These are phyloP conservation scores for Lucinisca nassula DNA, from an alignment of 2,888 invertebrate genomes.

Conservation along the genomic window DNA sequence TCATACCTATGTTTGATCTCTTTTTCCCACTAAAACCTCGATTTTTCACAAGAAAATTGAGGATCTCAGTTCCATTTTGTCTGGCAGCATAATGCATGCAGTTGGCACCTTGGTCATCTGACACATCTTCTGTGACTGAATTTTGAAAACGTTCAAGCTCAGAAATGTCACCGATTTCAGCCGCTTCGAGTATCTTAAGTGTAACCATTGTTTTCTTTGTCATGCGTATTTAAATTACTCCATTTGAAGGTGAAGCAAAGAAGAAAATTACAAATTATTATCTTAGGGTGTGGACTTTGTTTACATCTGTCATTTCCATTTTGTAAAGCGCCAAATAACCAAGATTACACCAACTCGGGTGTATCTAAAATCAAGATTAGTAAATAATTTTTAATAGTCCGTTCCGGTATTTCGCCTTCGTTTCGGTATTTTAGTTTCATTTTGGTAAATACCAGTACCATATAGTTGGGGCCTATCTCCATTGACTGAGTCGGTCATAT, in stretches of 20 bases:
- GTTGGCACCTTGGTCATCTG: constrained; percentile 85
- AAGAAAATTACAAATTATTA: not conserved
- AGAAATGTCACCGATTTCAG: constrained; percentile 72
- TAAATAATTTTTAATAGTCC: too few relatives aligned
- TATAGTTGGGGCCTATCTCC: too few relatives aligned
- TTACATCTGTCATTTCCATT: not conserved
- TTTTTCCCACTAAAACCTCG: constrained; percentile 76
- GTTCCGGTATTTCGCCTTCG: too few relatives aligned
- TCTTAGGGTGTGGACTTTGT: constrained; percentile 11
- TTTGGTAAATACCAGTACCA: too few relatives aligned
- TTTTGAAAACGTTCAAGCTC: constrained; percentile 47
- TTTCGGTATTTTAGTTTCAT: too few relatives aligned
- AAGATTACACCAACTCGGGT: too few relatives aligned
- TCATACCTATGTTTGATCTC: constrained; percentile 70
- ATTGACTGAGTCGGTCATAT: too few relatives aligned
- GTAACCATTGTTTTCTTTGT: constrained; percentile 64
- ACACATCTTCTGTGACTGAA: constrained; percentile 55
- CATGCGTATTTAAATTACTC: not conserved
- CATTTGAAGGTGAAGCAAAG: not conserved
- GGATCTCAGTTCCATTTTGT: constrained; percentile 82
- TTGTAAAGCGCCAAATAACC: not conserved
- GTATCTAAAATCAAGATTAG: too few relatives aligned
- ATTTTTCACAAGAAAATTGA: constrained; percentile 83
- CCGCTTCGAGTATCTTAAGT: constrained; percentile 66
- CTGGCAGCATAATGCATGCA: constrained; percentile 88